Conservation (phyloP, 2,797 vertebrate species). For the Strix occidentalis region DNA sequence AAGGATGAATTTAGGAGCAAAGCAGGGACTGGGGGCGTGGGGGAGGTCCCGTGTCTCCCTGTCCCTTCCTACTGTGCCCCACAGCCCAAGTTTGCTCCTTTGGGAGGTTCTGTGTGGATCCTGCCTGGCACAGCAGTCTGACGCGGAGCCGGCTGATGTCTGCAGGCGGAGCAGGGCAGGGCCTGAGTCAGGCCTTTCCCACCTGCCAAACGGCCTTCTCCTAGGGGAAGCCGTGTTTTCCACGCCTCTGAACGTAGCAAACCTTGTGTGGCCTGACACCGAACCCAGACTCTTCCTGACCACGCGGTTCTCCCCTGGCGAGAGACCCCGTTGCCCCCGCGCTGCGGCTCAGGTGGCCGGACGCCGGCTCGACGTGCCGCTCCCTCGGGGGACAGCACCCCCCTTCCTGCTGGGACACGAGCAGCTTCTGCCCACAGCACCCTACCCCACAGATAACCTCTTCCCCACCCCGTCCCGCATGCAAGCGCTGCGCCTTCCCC, state of each 20-base stretch:
- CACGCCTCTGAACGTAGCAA: neutral
- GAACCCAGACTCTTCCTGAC: neutral
- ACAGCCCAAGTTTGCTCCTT: neutral
- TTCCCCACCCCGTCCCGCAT: neutral
- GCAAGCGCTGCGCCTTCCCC: neutral
- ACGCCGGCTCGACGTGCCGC: rapidly evolving
- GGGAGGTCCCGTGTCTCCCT: rapidly evolving
- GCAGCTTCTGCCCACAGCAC: too few relatives aligned
- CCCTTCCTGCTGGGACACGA: neutral
- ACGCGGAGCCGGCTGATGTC: rapidly evolving
- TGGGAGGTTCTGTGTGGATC: neutral
- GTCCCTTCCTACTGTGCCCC: rapidly evolving
- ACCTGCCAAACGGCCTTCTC: rapidly evolving
- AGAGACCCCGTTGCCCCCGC: neutral
- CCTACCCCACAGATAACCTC: too few relatives aligned
- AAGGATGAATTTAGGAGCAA: neutral
- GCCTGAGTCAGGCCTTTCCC: neutral
- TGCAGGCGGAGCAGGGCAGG: neutral
- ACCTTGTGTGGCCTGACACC: neutral
- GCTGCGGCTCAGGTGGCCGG: too few relatives aligned
- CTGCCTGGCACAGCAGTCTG: neutral
- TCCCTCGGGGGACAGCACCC: neutral
- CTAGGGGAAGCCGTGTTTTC: rapidly evolving
- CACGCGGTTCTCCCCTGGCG: rapidly evolving
- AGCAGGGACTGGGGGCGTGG: rapidly evolving